Percentiles rank a stretch among this genome's conserved stretches.
Conservation (phyloP, 2,888 invertebrate species). For the Oeneis ivallda region DNA sequence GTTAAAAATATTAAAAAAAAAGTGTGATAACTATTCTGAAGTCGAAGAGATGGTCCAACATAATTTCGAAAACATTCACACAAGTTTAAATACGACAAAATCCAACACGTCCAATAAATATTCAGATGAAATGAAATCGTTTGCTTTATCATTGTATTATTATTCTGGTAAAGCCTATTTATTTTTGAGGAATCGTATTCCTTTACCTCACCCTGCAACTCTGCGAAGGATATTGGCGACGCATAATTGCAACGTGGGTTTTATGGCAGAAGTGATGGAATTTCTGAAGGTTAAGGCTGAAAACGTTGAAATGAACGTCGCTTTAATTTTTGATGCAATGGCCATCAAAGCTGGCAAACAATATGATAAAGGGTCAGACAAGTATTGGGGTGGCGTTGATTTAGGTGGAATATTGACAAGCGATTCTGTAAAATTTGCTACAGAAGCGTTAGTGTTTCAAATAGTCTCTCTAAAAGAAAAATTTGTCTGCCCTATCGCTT, state of each 20-base stretch:
- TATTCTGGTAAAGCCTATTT: conserved; percentile 14
- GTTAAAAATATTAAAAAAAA: not conserved
- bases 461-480: conserved; percentile 18
- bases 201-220: conserved; percentile 24
- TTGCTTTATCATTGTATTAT: not conserved
- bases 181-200: conserved; percentile 23
- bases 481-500: conserved; percentile 23
- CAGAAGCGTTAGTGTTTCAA: conserved; percentile 21
- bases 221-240: conserved; percentile 24
- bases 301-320: conserved; percentile 10
- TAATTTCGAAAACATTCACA: conserved; percentile 3
- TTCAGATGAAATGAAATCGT: conserved; percentile 1
- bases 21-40: not conserved
- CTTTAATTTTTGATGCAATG: conserved; percentile 22
- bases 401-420: conserved; percentile 18
- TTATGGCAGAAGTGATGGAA: conserved; percentile 2
- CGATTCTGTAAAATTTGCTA: conserved; percentile 20
- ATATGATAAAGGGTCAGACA: conserved; percentile 14
- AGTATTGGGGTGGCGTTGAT: conserved; percentile 20
- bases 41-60: not conserved
- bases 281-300: conserved; percentile 13
- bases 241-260: conserved; percentile 22
- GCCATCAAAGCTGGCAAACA: conserved; percentile 8
- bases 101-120: conserved; percentile 2
- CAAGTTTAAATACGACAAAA: not conserved